Conservation (phyloP, 2,797 vertebrate species). For the Acanthurus tractus region DNA sequence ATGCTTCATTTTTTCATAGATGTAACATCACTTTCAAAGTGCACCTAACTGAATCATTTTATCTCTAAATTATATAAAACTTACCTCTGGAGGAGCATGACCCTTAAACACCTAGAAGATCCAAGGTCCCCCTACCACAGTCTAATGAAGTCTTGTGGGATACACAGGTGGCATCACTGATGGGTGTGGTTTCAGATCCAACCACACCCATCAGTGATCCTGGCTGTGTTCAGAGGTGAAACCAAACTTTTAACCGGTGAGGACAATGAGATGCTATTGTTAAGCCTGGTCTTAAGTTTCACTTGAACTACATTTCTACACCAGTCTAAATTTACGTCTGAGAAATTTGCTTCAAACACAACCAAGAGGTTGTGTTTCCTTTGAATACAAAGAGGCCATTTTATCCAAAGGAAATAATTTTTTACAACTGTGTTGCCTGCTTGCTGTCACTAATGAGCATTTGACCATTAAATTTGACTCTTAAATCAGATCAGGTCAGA, state of each 20-base stretch:
- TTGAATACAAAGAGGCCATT: not conserved
- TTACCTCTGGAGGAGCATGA: too few species aligned
- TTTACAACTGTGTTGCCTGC: not conserved
- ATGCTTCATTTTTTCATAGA: too few species aligned
- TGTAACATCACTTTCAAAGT: too few species aligned
- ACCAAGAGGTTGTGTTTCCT: not conserved
- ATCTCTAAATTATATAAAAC: too few species aligned
- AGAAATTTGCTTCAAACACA: not conserved
- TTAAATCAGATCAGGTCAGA: not conserved
- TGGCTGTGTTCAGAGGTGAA: not conserved
- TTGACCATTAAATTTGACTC: not conserved
- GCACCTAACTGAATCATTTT: too few species aligned
- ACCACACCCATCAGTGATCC: not conserved
- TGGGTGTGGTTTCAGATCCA: conserved; percentile 1
- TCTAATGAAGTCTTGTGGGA: too few species aligned
- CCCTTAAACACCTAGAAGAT: too few species aligned
- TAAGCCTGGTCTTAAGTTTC: not conserved
- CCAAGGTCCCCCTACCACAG: too few species aligned
- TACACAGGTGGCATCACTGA: not conserved
- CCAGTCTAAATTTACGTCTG: not conserved
- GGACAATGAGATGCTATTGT: not conserved
- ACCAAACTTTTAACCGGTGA: not conserved
- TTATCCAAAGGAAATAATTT: not conserved
- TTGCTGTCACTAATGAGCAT: not conserved
- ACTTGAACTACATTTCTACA: not conserved